These are phyloP conservation scores for Lasioglossum leucozonium DNA, from an alignment of 2,888 invertebrate genomes.

Conservation along the genomic window DNA sequence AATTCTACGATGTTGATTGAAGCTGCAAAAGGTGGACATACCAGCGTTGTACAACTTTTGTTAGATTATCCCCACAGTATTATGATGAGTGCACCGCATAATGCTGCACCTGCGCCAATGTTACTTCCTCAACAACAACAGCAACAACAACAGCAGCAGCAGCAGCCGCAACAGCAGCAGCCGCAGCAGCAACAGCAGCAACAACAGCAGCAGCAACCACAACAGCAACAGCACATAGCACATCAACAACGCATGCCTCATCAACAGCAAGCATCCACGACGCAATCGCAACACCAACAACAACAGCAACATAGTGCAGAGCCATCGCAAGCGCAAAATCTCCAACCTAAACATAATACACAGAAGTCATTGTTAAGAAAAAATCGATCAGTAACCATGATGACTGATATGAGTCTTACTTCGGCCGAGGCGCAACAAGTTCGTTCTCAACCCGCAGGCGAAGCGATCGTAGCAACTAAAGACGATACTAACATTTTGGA, in stretches of 20 bases:
- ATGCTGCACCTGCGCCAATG: constrained; percentile 77
- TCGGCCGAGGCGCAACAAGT: constrained; percentile 87
- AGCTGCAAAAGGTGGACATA: constrained; percentile 99
- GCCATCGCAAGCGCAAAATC: constrained; percentile 79
- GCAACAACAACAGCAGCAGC: constrained; percentile 83
- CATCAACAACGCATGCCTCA: constrained; percentile 81
- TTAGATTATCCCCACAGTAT: constrained; percentile 97
- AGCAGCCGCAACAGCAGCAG: constrained; percentile 71
- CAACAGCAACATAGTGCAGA: constrained; percentile 78
- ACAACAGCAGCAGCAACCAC: constrained; percentile 84
- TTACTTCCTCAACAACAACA: constrained; percentile 75
- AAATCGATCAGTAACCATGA: constrained; percentile 85
- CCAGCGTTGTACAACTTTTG: constrained; percentile 96
- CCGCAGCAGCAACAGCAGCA: constrained; percentile 67
- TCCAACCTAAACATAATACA: constrained; percentile 82
- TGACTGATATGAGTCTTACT: constrained; percentile 85
- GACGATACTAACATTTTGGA: constrained; percentile 85
- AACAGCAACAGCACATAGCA: constrained; percentile 84
- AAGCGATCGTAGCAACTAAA: constrained; percentile 81
- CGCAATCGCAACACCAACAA: constrained; percentile 83
- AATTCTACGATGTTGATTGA: constrained; percentile 99
- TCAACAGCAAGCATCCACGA: constrained; percentile 84
- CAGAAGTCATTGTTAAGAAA: constrained; percentile 86
- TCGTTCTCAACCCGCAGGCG: constrained; percentile 82
- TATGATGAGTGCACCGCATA: constrained; percentile 87